A percentile compares a stretch with the other conserved stretches of the same genome.
phyloP scores from a whole-genome alignment of 30 jellyfish, hydroid and myxozoan species.

The Aurelia sp. region DNA sequence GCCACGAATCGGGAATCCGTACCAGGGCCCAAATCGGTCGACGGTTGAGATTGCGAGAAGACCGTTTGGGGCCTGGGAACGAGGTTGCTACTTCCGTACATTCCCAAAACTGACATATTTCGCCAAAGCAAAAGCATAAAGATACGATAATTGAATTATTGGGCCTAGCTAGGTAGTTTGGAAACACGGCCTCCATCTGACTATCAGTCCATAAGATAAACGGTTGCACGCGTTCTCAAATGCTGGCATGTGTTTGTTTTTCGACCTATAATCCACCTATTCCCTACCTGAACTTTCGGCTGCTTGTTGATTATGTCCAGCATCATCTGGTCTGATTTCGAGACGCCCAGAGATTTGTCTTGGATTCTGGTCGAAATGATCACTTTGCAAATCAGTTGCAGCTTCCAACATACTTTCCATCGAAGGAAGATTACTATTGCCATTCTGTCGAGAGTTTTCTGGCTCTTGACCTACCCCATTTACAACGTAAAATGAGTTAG shows the following conservation, averaged over 20 bases:
- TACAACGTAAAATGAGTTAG: constrained; percentile 39
- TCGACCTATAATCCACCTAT: not conserved
- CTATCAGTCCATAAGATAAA: no score
- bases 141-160: no score
- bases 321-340: constrained; percentile 38
- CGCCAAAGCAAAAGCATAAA: no score
- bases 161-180: no score
- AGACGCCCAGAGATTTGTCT: constrained; percentile 76
- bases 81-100: no score
- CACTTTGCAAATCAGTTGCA: constrained; percentile 97
- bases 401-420: constrained; percentile 98
- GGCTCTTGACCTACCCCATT: constrained; percentile 61
- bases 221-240: not conserved
- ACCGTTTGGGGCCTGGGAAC: no score
- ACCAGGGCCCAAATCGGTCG: no score
- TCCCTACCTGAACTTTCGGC: constrained; percentile 60
- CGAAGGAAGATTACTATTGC: constrained; percentile 64
- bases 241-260: not conserved
- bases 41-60: no score
- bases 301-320: constrained; percentile 20
- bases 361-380: constrained; percentile 62
- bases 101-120: no score
- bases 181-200: not conserved
- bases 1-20: no score
- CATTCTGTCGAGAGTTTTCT: constrained; percentile 16